phyloP scores from a whole-genome alignment of 2,888 invertebrate genomes.

The Lasius platythorax region DNA sequence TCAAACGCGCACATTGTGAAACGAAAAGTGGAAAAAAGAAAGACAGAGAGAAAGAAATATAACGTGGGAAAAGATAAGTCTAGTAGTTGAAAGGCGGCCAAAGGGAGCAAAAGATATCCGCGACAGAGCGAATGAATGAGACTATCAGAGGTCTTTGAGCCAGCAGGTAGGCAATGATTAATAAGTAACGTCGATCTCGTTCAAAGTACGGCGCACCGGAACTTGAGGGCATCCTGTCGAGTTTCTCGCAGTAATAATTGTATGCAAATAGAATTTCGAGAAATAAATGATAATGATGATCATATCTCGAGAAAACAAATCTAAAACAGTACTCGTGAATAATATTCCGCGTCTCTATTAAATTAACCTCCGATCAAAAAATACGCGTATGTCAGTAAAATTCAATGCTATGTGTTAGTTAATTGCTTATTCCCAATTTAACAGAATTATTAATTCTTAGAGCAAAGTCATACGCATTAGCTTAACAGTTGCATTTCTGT shows the following conservation, averaged over 20 bases:
- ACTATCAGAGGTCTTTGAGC: constrained; percentile 73
- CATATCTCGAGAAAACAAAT: constrained; percentile 22
- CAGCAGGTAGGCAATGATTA: constrained; percentile 72
- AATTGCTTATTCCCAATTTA: background rate
- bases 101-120: constrained; percentile 70
- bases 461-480: too few species aligned
- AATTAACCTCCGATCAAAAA: background rate
- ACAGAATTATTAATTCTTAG: background rate
- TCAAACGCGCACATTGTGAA: constrained; percentile 36
- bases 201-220: constrained; percentile 60
- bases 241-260: constrained; percentile 24
- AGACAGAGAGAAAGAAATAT: constrained; percentile 18
- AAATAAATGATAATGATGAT: constrained; percentile 56
- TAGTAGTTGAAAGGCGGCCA: constrained; percentile 73
- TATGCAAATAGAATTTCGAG: constrained; percentile 63
- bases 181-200: constrained; percentile 78
- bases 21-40: constrained; percentile 24
- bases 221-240: constrained; percentile 41
- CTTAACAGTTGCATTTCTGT: background rate
- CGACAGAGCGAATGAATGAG: constrained; percentile 74
- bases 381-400: background rate
- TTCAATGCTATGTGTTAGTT: background rate
- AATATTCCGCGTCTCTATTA: constrained; percentile 17
- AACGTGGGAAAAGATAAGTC: constrained; percentile 65
- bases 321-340: background rate